phyloP scores from a whole-genome alignment of 2,888 invertebrate genomes.

The Synanthedon andrenaeformis region DNA sequence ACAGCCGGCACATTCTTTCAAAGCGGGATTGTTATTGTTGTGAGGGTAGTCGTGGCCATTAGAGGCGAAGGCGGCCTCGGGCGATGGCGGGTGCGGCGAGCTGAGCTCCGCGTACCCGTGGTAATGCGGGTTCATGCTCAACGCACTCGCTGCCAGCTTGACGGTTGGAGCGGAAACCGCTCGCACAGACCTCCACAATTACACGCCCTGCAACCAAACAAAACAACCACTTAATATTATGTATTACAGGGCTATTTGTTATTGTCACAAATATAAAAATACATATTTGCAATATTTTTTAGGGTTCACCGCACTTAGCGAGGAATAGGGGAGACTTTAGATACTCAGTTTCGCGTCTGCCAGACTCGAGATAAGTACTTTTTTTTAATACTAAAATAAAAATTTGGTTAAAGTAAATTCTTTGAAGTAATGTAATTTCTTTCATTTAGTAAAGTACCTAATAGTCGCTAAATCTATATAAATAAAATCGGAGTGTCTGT shows the following conservation, averaged over 20 bases:
- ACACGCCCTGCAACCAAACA: conserved; percentile 54
- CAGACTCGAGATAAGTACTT: too few relatives aligned
- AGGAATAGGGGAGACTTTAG: too few relatives aligned
- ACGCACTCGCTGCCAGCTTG: conserved; percentile 90
- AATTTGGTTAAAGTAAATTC: too few relatives aligned
- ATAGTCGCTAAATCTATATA: too few relatives aligned
- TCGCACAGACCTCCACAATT: conserved; percentile 61
- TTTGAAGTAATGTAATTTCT: too few relatives aligned
- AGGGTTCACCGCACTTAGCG: too few relatives aligned
- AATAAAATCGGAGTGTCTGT: too few relatives aligned
- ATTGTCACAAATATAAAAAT: background rate
- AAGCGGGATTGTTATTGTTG: conserved; percentile 71
- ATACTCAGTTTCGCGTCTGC: too few relatives aligned
- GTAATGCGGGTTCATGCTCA: conserved; percentile 93
- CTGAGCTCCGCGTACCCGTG: conserved; percentile 86
- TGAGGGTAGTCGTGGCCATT: conserved; percentile 73
- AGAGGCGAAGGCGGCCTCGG: conserved; percentile 77
- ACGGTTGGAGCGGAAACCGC: conserved; percentile 72
- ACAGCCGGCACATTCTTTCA: conserved; percentile 91
- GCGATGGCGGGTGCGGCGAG: conserved; percentile 82
- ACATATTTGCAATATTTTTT: too few relatives aligned
- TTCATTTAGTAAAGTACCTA: too few relatives aligned
- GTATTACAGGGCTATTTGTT: background rate
- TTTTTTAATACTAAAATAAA: too few relatives aligned
- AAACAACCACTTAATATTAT: conserved; percentile 5